phyloP scores from a whole-genome alignment of 2,113 vertebrate genomes.

The Microcebus ravelobensis region DNA sequence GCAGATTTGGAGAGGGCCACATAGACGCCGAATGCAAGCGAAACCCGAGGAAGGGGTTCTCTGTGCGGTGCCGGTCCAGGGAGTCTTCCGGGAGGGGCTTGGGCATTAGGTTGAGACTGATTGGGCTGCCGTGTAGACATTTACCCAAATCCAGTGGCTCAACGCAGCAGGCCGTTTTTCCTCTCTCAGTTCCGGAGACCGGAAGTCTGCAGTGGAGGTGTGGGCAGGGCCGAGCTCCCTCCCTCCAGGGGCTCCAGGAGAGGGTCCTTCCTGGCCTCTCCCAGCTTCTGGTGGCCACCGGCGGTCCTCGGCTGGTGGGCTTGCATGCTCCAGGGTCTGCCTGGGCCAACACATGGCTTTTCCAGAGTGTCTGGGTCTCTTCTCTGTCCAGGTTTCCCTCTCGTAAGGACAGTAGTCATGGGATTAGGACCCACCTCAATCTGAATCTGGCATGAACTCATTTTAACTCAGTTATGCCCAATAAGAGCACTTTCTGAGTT shows the following conservation, averaged over 20 bases:
- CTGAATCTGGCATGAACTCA: no score
- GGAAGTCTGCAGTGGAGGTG: no score
- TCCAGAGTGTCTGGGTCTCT: not conserved
- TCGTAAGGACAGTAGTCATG: not conserved
- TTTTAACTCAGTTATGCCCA: not conserved
- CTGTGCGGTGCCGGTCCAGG: rapidly evolving
- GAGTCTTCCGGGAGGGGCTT: not conserved
- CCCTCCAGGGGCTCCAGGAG: rapidly evolving
- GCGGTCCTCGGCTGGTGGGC: not conserved
- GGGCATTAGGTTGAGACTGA: not conserved
- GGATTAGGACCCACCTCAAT: not conserved
- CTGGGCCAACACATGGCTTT: rapidly evolving
- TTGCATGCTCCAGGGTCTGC: rapidly evolving
- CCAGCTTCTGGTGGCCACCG: not conserved
- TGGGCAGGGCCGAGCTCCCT: rapidly evolving
- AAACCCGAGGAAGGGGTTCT: not conserved
- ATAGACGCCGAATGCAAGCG: no score
- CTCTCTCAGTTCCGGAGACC: not conserved
- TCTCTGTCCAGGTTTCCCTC: not conserved
- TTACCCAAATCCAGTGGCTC: rapidly evolving
- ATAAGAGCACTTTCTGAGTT: not conserved
- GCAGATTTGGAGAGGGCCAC: not conserved
- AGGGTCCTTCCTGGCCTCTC: not conserved
- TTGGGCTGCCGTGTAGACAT: rapidly evolving
- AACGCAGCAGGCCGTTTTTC: rapidly evolving